Base-by-base conservation (phyloP, 2,888 invertebrate genomes). In the Lasioglossum zephyrum region DNA sequence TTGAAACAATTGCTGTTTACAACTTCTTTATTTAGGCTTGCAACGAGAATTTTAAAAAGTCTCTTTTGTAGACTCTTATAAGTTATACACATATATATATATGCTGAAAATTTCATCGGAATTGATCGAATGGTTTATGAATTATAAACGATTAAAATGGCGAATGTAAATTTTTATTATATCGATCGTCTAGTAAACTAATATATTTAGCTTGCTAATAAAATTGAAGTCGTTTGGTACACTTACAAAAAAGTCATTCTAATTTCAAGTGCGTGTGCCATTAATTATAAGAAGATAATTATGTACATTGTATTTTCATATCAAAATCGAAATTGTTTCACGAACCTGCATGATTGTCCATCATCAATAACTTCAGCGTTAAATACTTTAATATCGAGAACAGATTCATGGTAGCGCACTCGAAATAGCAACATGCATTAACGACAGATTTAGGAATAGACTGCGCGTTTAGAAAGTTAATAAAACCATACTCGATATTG, bases 291-390 rank as follows among this genome's bases (percentile, higher is more conserved):
- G 60, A 4, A 4, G 5, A 13, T 5, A 13, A 26, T 11, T 26
- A n/a, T n/a, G 26, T 26, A 26, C 57, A n/a, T 16, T 5, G 18
- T 11, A 31, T 57, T 85, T 85, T 85, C 31, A 79, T 79, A 86
- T 0, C 2, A 31, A 18, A 63, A 13, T 63, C 60, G 66, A n/a
- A 79, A 76, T 11, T 66, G 39, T 66, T 39, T 60, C 26, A 72
- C 72, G 57, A 78, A 85, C 79, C 75, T 79, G 47, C 4, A n/a
- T 11, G 47, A 76, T 79, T 76, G 13, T 47, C 66, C 76, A 85
- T 85, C 53, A 8, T 66, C 16, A 26, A 60, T n/a, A 26, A 39
- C 53, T 53, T 85, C 60, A 69, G 31, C 47, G n/a, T 6, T 57
- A 57, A 79, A 47, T 79, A 73, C 13, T 69, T 84, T 13, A 4